These are phyloP conservation scores for Cancer borealis DNA, from an alignment of 2,888 invertebrate species.

Conservation along the genomic window DNA sequence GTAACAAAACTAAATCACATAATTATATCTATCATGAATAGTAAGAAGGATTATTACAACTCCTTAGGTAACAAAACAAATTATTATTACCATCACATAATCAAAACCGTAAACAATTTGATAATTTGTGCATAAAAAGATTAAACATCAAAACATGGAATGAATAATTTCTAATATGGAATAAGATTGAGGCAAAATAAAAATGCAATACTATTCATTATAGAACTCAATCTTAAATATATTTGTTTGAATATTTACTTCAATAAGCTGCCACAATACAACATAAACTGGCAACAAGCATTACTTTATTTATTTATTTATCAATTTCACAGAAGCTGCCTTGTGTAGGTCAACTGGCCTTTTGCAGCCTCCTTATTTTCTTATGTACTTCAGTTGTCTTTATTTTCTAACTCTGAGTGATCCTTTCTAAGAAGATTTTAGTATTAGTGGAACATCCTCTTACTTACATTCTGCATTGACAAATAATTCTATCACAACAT, in stretches of 20 bases:
- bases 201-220: background rate
- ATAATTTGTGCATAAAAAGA: background rate
- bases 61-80: background rate
- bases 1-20: background rate
- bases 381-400: background rate
- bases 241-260: background rate
- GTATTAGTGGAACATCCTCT: background rate
- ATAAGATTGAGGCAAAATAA: background rate
- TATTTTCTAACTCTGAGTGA: background rate
- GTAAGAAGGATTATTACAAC: background rate
- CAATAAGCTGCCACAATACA: background rate
- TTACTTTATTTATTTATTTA: background rate
- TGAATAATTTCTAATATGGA: background rate
- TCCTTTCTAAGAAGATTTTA: background rate
- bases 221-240: background rate
- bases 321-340: too few relatives aligned
- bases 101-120: background rate
- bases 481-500: conserved; percentile 7
- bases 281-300: background rate
- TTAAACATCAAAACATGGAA: background rate
- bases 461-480: background rate
- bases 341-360: too few relatives aligned
- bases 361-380: too few relatives aligned
- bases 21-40: background rate
- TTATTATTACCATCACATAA: background rate